phyloP scores from a whole-genome alignment of 2,797 vertebrate species.

The Tiaroga cobitis region DNA sequence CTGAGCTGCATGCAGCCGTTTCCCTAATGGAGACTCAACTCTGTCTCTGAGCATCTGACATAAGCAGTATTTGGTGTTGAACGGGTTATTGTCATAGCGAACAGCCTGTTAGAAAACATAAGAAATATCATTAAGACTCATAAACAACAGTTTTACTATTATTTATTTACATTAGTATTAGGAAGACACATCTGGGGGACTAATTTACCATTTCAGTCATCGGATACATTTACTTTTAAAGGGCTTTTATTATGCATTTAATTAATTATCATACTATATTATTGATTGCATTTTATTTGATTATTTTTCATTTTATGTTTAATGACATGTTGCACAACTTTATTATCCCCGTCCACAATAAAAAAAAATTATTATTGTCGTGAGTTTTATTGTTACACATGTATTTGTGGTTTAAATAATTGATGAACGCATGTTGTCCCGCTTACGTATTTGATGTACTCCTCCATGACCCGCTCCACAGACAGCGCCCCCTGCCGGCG shows the following conservation, averaged over 20 bases:
- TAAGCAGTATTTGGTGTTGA: slow-evolving; percentile 97
- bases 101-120: slow-evolving; percentile 80
- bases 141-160: background rate
- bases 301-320: background rate
- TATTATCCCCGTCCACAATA: background rate
- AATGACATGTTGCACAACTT: background rate
- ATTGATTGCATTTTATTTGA: background rate
- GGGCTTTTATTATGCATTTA: background rate
- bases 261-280: background rate
- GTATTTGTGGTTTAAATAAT: background rate
- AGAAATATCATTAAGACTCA: background rate
- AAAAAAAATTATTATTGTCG: too few relatives aligned
- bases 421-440: background rate
- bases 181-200: slow-evolving; percentile 1
- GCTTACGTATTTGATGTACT: slow-evolving; percentile 92
- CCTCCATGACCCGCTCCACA: slow-evolving; percentile 87
- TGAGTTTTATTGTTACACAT: background rate
- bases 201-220: background rate
- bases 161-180: background rate
- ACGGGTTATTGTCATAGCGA: slow-evolving; percentile 91
- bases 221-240: background rate
- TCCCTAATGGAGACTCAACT: slow-evolving; percentile 90
- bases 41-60: slow-evolving; percentile 96
- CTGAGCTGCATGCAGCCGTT: slow-evolving; percentile 88
- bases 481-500: slow-evolving; percentile 80